A percentile compares a stretch with the other conserved stretches of the same genome.
These are phyloP conservation scores for Amazonetta brasiliensis DNA, from an alignment of 2,797 vertebrate genomes.

Conservation along the genomic window DNA sequence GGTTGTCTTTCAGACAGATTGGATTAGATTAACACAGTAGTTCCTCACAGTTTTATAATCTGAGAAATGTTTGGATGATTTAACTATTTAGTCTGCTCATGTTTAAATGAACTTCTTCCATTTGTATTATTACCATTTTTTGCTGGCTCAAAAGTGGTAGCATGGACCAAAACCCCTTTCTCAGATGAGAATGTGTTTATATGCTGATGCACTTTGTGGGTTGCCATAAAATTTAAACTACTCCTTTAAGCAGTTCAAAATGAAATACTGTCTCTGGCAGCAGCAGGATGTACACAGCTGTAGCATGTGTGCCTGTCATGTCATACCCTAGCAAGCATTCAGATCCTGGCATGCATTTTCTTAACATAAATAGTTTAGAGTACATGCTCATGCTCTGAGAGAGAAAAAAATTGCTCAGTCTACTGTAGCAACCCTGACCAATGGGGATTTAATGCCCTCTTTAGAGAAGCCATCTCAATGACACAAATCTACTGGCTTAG, in stretches of 20 bases:
- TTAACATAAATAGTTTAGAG: constrained; percentile 66
- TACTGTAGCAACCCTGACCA: constrained; percentile 43
- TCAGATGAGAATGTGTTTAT: constrained; percentile 41
- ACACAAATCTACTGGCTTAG: not conserved
- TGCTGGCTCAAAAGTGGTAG: constrained; percentile 19
- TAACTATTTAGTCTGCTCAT: not conserved
- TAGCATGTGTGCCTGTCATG: constrained; percentile 66
- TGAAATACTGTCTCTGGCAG: constrained; percentile 57
- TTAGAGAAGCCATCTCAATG: not conserved
- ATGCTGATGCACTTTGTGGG: constrained; percentile 31
- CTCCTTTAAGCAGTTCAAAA: constrained; percentile 50
- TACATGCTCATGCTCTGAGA: constrained; percentile 3
- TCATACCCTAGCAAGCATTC: constrained; percentile 45
- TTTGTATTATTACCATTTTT: not conserved
- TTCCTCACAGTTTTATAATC: constrained; percentile 12
- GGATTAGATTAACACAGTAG: not conserved
- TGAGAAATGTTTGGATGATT: not conserved
- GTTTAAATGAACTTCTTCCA: not conserved
- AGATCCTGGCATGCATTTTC: constrained; percentile 61
- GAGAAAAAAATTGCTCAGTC: constrained; percentile 4
- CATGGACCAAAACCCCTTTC: not conserved
- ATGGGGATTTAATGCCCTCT: constrained; percentile 2
- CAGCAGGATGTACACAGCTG: constrained; percentile 51
- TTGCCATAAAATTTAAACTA: constrained; percentile 58
- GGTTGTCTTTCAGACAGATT: not conserved